These are phyloP conservation scores for Carpatolechia fugitivella DNA, from an alignment of 2,888 invertebrate species.

Conservation along the genomic window DNA sequence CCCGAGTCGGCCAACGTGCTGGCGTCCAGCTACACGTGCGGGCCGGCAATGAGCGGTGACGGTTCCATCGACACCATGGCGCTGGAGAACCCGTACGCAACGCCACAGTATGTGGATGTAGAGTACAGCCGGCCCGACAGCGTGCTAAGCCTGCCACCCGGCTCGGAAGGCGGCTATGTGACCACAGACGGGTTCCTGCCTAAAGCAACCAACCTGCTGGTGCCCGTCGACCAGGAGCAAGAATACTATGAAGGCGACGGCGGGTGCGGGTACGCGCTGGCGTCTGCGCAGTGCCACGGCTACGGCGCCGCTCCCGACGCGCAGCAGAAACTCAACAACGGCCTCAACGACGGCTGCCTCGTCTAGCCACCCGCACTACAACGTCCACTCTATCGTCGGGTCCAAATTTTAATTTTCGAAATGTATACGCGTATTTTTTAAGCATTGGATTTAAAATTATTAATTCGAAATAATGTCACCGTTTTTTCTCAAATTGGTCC, in stretches of 20 bases:
- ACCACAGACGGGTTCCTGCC: conserved; percentile 69
- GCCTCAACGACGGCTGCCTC: conserved; percentile 82
- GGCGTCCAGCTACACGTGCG: conserved; percentile 71
- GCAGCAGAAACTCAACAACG: conserved; percentile 74
- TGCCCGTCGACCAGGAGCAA: conserved; percentile 75
- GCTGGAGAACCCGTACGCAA: conserved; percentile 61
- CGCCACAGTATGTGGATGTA: conserved; percentile 57
- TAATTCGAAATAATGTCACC: conserved; percentile 70
- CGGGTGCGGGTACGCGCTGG: conserved; percentile 69
- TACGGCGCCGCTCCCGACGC: conserved; percentile 65
- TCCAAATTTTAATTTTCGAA: conserved; percentile 65
- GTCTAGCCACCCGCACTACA: conserved; percentile 69
- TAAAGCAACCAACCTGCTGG: conserved; percentile 67
- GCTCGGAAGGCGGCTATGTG: conserved; percentile 51
- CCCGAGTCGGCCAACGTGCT: conserved; percentile 76
- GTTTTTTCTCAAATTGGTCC: conserved; percentile 40
- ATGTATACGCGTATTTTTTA: conserved; percentile 68
- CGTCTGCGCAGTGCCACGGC: conserved; percentile 76
- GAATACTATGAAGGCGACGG: conserved; percentile 75
- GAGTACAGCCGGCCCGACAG: conserved; percentile 70
- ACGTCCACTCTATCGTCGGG: conserved; percentile 46
- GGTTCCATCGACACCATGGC: conserved; percentile 64
- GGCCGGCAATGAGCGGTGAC: conserved; percentile 60
- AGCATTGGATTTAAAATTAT: conserved; percentile 49
- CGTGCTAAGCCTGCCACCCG: conserved; percentile 62